Percentiles rank a stretch among this genome's conserved stretches.
These are phyloP conservation scores for Spialia ferax DNA, from an alignment of 2,888 invertebrate genomes.

Conservation along the genomic window DNA sequence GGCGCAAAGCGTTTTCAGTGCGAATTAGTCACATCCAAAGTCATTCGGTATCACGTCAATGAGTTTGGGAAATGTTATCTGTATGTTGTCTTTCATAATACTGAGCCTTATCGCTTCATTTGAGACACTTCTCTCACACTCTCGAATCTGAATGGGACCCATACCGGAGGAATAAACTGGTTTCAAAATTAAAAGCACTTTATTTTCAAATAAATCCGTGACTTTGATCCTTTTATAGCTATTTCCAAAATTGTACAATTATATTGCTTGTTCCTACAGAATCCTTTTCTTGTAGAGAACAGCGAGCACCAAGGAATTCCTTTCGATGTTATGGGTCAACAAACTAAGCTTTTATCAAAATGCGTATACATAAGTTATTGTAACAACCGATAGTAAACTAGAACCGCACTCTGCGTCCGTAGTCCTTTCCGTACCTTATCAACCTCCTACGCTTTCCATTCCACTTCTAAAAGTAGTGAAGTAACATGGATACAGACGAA, in stretches of 20 bases:
- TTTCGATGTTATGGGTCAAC: conserved; percentile 56
- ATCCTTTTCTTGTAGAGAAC: neutral
- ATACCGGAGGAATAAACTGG: neutral
- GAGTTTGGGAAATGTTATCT: neutral
- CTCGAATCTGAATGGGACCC: too few relatives aligned
- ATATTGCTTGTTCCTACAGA: neutral
- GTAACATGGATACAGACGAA: conserved; percentile 11
- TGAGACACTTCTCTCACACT: neutral
- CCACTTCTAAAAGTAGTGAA: conserved; percentile 56
- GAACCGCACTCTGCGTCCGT: conserved; percentile 56
- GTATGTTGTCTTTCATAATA: neutral
- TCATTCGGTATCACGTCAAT: neutral
- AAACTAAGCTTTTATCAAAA: conserved; percentile 68
- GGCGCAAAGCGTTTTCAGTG: neutral
- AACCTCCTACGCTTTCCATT: conserved; percentile 69
- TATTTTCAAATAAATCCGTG: too few relatives aligned
- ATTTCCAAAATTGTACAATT: too few relatives aligned
- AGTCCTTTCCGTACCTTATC: conserved; percentile 67
- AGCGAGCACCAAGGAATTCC: conserved; percentile 28
- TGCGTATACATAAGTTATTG: conserved; percentile 53
- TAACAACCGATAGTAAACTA: conserved; percentile 62
- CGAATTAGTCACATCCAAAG: conserved; percentile 6
- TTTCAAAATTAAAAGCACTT: neutral
- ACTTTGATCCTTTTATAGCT: too few relatives aligned
- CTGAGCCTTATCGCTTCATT: neutral